Evolutionary conservation across 1,140 invertebrate species (phyloP).

Genomic region (Parapsyche elsis): DNA sequence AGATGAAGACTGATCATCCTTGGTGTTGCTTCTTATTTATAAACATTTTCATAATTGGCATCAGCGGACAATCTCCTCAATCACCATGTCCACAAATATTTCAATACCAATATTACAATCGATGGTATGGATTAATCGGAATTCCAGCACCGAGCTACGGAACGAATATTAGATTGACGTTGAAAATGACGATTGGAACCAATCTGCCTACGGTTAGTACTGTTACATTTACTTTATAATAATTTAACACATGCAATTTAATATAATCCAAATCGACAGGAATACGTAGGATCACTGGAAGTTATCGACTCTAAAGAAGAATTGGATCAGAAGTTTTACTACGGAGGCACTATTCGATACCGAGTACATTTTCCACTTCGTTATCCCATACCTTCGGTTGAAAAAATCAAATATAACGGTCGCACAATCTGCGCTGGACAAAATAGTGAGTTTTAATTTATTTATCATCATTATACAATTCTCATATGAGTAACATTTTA

Average conservation of each 20-base stretch:
- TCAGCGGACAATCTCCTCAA: background rate
- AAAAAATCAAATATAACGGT: conserved; percentile 56
- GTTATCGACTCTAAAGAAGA: conserved; percentile 57
- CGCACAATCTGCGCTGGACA: conserved; percentile 55
- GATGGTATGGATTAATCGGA: conserved; percentile 33
- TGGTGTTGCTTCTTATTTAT: background rate
- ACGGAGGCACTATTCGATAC: conserved; percentile 57
- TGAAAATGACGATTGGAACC: conserved; percentile 14
- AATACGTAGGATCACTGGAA: conserved; percentile 60
- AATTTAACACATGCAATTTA: background rate
- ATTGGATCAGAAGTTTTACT: conserved; percentile 54
- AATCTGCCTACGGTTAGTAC: conserved; percentile 34
- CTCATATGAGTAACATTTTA: background rate
- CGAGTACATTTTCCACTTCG: conserved; percentile 58
- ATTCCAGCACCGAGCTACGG: conserved; percentile 25
- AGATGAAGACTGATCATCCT: background rate
- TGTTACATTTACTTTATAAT: background rate
- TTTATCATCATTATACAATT: conserved; percentile 16
- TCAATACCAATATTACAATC: conserved; percentile 5
- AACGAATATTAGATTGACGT: background rate
- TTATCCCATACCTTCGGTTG: conserved; percentile 57
- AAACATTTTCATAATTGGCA: background rate
- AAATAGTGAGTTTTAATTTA: conserved; percentile 56
- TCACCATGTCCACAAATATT: conserved; percentile 4
- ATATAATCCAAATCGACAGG: conserved; percentile 41